Percentiles rank a stretch among this genome's conserved stretches.
Evolutionary conservation across 2,797 vertebrate species (phyloP).

Genomic region (Dallia pectoralis): DNA sequence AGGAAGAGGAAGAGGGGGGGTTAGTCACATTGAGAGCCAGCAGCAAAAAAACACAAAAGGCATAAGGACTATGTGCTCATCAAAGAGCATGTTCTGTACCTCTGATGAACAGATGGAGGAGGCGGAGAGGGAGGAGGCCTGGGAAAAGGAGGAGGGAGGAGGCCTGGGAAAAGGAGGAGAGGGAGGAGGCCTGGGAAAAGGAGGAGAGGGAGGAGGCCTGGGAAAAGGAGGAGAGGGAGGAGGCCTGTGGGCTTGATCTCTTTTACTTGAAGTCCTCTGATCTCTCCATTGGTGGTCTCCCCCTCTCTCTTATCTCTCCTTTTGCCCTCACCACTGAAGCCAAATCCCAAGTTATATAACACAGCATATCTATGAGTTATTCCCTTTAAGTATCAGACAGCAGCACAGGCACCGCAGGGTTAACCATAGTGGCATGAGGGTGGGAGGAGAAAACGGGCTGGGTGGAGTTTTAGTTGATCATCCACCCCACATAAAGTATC

Average conservation of each 20-base stretch:
- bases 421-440: not conserved
- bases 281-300: conserved; percentile 1
- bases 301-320: not conserved
- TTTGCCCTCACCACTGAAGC: conserved; percentile 10
- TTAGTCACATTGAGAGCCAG: conserved; percentile 20
- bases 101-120: not conserved
- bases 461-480: too few species aligned
- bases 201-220: not conserved
- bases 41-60: conserved; percentile 15
- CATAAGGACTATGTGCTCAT: not conserved
- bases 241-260: conserved; percentile 5
- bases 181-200: not conserved
- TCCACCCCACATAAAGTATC: too few species aligned
- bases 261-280: conserved; percentile 21
- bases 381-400: conserved; percentile 19
- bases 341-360: conserved; percentile 44
- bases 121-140: not conserved
- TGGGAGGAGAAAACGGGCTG: conserved; percentile 11
- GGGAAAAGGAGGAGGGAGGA: not conserved
- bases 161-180: not conserved
- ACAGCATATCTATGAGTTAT: conserved; percentile 36
- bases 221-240: not conserved
- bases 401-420: conserved; percentile 9
- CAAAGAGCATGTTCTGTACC: conserved; percentile 10
- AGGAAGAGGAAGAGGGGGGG: not conserved